Base-by-base conservation (phyloP, 1,140 invertebrate species). In the Nautilus pompilius region DNA sequence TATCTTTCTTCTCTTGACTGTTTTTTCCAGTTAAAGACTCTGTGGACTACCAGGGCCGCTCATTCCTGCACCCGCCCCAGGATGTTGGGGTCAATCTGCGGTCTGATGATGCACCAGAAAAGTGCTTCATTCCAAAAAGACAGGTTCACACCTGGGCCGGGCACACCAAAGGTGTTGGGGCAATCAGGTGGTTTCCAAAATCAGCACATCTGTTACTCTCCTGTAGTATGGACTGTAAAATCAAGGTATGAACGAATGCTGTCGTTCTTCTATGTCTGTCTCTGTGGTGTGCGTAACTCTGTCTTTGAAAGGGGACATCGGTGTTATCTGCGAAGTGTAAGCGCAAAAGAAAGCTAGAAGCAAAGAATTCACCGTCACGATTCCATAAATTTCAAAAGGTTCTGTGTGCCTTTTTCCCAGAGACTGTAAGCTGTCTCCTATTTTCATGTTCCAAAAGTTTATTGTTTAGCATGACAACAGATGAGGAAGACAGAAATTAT, bases 81-180 rank as follows among this genome's bases (percentile, higher is more conserved):
- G 95, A 98, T 85, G 90, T 98, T 71, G 96, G 95, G 15, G 92
- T 98, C 5, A 98, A 97, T 84, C 86, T 99, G 8, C 89, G 90
- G 46, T 91, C 92, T n/a, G 93, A 95, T 66, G 88, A 90, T 15
- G 91, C 93, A 26, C 97, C 97, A 0, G 91, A 94, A 55, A 92
- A 93, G 78, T 99, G 98, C 83, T 99, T 98, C 81, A 85, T 99
- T 63, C 98, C 98, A 26, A 99, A 99, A 85, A 89, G 93, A 45
- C 91, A 95, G 69, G 91, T 99, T 63, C 93, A 97, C 81, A 96
- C 93, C 0, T 99, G 96, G 93, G 89, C 91, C 69, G 97, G 96
- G 0, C 98, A 99, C 84, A 93, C 91, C 0, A 99, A 99, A 82
- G 95, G 95, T n/a, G 90, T 99, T 70, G 90, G 95, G 2, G 91